A percentile compares a stretch with the other conserved stretches of the same genome.
Conservation (phyloP, 2,888 invertebrate species). For the Apoderus coryli region DNA sequence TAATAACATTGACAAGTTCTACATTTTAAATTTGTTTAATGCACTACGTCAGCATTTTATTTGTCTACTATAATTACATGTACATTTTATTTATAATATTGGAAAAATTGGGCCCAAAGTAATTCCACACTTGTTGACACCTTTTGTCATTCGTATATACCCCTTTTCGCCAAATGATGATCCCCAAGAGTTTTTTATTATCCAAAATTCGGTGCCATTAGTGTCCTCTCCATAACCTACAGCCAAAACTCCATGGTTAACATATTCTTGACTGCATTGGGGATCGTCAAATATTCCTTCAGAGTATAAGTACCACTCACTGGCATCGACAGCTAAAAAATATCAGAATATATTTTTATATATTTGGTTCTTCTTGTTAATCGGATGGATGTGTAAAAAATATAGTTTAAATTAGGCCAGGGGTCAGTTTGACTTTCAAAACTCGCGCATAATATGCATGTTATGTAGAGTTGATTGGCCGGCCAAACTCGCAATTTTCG, state of each 20-base stretch:
- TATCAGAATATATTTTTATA: too few relatives aligned
- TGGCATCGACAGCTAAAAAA: conserved; percentile 86
- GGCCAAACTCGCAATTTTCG: too few relatives aligned
- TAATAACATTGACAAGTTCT: too few relatives aligned
- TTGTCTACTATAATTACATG: too few relatives aligned
- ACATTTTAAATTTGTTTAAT: too few relatives aligned
- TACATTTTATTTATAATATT: conserved; percentile 54
- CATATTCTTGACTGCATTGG: conserved; percentile 41
- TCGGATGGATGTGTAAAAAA: too few relatives aligned
- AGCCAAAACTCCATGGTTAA: conserved; percentile 71
- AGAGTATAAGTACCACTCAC: conserved; percentile 65
- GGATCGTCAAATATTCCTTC: conserved; percentile 64
- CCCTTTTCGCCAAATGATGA: conserved; percentile 1
- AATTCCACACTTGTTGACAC: conserved; percentile 55
- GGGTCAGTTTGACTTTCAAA: too few relatives aligned
- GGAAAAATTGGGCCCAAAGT: conserved; percentile 69
- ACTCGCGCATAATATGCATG: too few relatives aligned
- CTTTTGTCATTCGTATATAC: conserved; percentile 4
- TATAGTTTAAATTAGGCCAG: too few relatives aligned
- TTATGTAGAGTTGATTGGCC: too few relatives aligned
- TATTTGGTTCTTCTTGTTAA: too few relatives aligned
- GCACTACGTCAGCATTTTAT: too few relatives aligned
- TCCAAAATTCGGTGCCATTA: conserved; percentile 10
- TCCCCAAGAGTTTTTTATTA: conserved; percentile 7
- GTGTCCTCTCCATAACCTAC: conserved; percentile 55